A percentile compares a stretch with the other conserved stretches of the same genome.
Evolutionary conservation across 2,113 vertebrate genomes (phyloP).

Genomic region (Entelurus aequoreus): DNA sequence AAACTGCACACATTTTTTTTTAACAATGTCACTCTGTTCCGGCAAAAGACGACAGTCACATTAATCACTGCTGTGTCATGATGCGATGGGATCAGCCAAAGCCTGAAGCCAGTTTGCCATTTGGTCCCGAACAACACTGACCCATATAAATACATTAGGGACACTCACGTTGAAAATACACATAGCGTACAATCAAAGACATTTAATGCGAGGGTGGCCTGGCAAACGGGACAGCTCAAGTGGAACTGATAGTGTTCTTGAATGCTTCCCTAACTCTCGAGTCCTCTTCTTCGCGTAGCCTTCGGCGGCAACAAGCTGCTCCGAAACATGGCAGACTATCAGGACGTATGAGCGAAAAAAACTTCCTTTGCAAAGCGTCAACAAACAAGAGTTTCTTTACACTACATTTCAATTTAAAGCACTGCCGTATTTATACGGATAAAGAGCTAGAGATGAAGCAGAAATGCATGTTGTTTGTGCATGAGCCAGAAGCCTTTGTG

Average conservation of each 20-base stretch:
- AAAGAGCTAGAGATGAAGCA: conserved; percentile 9
- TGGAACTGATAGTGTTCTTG: conserved; percentile 39
- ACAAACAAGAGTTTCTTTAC: conserved; percentile 9
- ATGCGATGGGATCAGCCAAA: conserved; percentile 7
- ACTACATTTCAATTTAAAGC: conserved; percentile 16
- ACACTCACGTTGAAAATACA: conserved; percentile 17
- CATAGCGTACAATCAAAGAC: conserved; percentile 37
- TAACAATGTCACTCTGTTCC: conserved; percentile 13
- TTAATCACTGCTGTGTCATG: not conserved
- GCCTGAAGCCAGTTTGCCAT: conserved; percentile 4
- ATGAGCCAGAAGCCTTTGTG: not conserved
- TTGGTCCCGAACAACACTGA: conserved; percentile 29
- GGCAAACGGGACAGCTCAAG: conserved; percentile 49
- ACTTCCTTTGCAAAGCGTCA: conserved; percentile 22
- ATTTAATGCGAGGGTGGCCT: conserved; percentile 70
- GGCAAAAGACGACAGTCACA: conserved; percentile 3
- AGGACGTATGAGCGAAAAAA: conserved; percentile 12
- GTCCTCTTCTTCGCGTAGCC: conserved; percentile 15
- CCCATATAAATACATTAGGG: conserved; percentile 21
- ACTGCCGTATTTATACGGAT: not conserved
- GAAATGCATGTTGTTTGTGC: conserved; percentile 1
- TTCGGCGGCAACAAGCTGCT: conserved; percentile 18
- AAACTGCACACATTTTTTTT: conserved; percentile 10
- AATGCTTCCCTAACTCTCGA: conserved; percentile 23
- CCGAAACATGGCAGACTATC: conserved; percentile 18